phyloP scores from a whole-genome alignment of 1,140 invertebrate genomes.

The Leptopilina boulardi region DNA sequence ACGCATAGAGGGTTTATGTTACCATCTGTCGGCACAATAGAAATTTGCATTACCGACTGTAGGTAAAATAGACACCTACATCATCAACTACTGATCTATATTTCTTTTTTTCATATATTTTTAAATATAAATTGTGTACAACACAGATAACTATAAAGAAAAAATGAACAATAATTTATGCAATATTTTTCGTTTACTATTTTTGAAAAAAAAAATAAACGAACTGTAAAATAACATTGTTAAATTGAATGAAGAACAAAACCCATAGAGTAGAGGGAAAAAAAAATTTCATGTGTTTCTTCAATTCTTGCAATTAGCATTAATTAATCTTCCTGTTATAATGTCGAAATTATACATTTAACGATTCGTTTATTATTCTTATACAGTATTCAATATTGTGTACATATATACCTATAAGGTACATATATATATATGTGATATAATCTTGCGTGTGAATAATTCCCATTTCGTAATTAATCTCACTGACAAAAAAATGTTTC shows the following conservation, averaged over 20 bases:
- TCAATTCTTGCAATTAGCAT: conserved; percentile 1
- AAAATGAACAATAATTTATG: no score
- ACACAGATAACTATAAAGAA: no score
- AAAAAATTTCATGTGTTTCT: background rate
- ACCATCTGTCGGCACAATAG: no score
- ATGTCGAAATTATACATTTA: conserved; percentile 47
- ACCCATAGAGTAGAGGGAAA: background rate
- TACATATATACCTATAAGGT: no score
- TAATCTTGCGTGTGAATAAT: conserved; percentile 50
- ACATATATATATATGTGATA: conserved; percentile 37
- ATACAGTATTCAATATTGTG: conserved; percentile 44
- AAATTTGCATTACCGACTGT: no score
- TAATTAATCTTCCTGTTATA: conserved; percentile 10
- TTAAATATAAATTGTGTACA: no score
- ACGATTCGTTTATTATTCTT: conserved; percentile 29
- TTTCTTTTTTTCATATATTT: no score
- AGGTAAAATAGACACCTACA: no score
- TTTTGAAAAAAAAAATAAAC: no score
- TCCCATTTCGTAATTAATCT: conserved; percentile 51
- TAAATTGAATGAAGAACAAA: background rate
- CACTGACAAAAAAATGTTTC: conserved; percentile 49
- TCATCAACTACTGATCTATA: no score
- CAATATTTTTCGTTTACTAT: no score
- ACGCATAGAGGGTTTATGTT: no score
- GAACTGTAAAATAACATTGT: background rate